These are phyloP conservation scores for Linyphia triangularis DNA, from an alignment of 2,888 invertebrate genomes.

Conservation along the genomic window DNA sequence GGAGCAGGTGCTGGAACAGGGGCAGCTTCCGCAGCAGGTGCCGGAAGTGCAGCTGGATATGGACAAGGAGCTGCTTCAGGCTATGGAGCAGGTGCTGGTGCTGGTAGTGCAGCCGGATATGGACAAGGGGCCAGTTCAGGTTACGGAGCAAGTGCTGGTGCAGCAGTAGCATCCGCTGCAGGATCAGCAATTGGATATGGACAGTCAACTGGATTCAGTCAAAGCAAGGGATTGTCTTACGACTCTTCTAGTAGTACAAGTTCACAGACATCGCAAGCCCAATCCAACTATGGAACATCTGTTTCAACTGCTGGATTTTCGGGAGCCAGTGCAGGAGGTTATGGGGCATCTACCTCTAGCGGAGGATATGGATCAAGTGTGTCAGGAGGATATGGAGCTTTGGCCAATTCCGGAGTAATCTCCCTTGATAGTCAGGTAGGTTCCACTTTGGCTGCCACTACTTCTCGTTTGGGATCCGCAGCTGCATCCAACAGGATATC, in stretches of 20 bases:
- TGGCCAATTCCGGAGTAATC: neutral
- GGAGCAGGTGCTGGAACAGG: neutral
- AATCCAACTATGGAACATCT: too few species aligned
- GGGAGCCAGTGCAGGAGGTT: neutral
- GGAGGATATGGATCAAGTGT: neutral
- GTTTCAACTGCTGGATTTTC: neutral
- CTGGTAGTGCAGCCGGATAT: neutral
- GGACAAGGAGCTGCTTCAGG: neutral
- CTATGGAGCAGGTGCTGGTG: neutral
- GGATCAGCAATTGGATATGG: neutral
- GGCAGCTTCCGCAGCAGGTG: neutral
- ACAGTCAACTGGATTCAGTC: neutral
- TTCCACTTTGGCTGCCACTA: neutral
- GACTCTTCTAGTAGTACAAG: neutral
- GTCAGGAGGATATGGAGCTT: neutral
- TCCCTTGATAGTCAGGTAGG: neutral
- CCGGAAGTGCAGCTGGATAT: neutral
- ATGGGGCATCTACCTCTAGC: neutral
- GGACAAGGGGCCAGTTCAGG: neutral
- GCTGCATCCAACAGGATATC: slow-evolving; percentile 30
- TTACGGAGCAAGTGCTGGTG: neutral
- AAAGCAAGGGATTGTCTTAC: neutral
- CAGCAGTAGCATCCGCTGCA: neutral
- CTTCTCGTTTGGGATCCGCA: slow-evolving; percentile 1
- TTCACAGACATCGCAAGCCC: neutral